These are phyloP conservation scores for Clarias batrachus DNA, from an alignment of 2,113 vertebrate genomes.

Conservation along the genomic window DNA sequence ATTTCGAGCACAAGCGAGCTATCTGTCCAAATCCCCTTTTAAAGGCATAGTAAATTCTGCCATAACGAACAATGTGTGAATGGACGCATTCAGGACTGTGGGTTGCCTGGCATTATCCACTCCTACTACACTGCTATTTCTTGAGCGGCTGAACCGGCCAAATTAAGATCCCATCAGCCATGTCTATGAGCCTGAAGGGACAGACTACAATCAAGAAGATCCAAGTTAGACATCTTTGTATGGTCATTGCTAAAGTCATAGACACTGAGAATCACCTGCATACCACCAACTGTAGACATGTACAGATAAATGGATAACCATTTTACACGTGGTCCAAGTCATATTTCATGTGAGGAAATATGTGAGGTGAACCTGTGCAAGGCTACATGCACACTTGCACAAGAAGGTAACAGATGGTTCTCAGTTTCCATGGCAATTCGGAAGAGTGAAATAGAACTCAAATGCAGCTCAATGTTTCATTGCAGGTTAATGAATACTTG, in stretches of 20 bases:
- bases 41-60: not conserved
- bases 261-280: not conserved
- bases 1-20: not conserved
- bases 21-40: not conserved
- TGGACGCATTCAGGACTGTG: not conserved
- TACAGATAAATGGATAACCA: not conserved
- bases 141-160: not conserved
- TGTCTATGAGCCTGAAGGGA: not conserved
- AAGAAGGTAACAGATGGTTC: not conserved
- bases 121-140: not conserved
- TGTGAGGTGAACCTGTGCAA: not conserved
- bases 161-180: not conserved
- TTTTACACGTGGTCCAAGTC: not conserved
- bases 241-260: not conserved
- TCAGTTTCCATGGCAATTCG: not conserved
- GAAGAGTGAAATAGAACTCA: not conserved
- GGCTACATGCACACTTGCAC: not conserved
- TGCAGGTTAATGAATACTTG: slow-evolving; percentile 90
- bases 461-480: slow-evolving; percentile 1
- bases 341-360: not conserved
- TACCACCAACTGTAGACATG: not conserved
- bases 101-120: not conserved
- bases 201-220: not conserved
- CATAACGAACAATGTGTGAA: not conserved
- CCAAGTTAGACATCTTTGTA: not conserved